These are phyloP conservation scores for Heterodera schachtii DNA, from an alignment of 1,140 invertebrate species.

Conservation along the genomic window DNA sequence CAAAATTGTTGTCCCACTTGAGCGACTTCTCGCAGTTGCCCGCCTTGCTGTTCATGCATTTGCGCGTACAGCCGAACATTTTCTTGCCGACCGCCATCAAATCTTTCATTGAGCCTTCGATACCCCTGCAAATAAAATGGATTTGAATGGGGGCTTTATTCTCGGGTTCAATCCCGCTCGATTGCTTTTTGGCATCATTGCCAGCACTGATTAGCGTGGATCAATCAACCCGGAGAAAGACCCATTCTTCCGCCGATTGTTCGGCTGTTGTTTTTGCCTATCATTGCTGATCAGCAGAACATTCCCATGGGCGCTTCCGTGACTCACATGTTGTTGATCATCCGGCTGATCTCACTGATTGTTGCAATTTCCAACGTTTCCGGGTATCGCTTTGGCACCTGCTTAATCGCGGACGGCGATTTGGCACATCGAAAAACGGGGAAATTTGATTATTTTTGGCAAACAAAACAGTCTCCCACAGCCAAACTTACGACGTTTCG, in stretches of 20 bases:
- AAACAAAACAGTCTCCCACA: no score
- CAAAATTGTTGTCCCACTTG: neutral
- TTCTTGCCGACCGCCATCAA: constrained; percentile 48
- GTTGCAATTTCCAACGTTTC: constrained; percentile 52
- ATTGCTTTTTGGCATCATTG: no score
- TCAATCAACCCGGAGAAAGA: no score
- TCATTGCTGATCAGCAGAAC: neutral
- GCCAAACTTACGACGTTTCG: constrained; percentile 32
- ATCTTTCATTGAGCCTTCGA: constrained; percentile 37
- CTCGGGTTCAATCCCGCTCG: no score
- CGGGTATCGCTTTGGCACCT: constrained; percentile 53
- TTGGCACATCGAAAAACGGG: constrained; percentile 39
- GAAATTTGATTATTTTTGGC: neutral
- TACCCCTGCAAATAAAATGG: constrained; percentile 12
- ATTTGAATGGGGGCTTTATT: no score
- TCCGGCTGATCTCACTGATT: constrained; percentile 48
- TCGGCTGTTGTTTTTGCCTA: no score
- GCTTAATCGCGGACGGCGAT: neutral
- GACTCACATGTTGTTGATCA: constrained; percentile 27
- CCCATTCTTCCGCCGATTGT: no score
- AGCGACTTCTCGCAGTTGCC: constrained; percentile 53
- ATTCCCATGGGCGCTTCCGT: no score
- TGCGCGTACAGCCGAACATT: constrained; percentile 39
- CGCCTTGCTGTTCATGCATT: constrained; percentile 44
- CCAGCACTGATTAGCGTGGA: no score